Evolutionary conservation across 1,140 invertebrate genomes (phyloP).

Genomic region (Trissolcus basalis): DNA sequence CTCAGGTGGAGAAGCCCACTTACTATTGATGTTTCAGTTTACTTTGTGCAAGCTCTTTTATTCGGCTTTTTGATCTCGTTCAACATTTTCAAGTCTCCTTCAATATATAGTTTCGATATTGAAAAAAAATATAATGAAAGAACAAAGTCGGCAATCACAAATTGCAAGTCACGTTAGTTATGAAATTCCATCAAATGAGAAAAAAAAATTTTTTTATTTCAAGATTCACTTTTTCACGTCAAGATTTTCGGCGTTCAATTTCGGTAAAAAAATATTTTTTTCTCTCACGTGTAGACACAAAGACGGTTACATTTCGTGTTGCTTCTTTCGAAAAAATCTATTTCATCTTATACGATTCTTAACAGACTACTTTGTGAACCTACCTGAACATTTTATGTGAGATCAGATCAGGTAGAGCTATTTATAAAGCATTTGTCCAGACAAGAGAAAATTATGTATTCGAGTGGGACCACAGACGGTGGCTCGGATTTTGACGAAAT

Average conservation of each 20-base stretch:
- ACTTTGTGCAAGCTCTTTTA: slow-evolving; percentile 3
- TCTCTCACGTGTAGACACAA: background rate
- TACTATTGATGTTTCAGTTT: slow-evolving; percentile 7
- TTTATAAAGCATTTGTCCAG: slow-evolving; percentile 2
- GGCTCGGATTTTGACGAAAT: background rate
- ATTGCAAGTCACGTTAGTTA: no score
- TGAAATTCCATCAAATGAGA: no score
- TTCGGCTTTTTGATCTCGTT: slow-evolving; percentile 1
- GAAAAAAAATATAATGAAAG: no score
- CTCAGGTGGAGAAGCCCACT: background rate
- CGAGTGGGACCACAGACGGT: background rate
- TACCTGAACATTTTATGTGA: slow-evolving; percentile 1
- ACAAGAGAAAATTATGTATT: slow-evolving; percentile 1
- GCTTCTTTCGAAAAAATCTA: no score
- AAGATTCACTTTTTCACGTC: no score
- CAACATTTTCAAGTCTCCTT: background rate
- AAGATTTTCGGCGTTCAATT: background rate
- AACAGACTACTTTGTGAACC: background rate
- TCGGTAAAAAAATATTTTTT: background rate
- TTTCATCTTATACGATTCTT: background rate
- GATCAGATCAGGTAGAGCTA: slow-evolving; percentile 1
- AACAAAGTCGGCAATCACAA: no score
- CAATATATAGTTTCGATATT: background rate
- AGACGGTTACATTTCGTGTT: background rate
- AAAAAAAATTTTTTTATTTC: no score